Conservation (phyloP, 2,113 vertebrate species). For the Sinocyclocheilus maitianheensis region DNA sequence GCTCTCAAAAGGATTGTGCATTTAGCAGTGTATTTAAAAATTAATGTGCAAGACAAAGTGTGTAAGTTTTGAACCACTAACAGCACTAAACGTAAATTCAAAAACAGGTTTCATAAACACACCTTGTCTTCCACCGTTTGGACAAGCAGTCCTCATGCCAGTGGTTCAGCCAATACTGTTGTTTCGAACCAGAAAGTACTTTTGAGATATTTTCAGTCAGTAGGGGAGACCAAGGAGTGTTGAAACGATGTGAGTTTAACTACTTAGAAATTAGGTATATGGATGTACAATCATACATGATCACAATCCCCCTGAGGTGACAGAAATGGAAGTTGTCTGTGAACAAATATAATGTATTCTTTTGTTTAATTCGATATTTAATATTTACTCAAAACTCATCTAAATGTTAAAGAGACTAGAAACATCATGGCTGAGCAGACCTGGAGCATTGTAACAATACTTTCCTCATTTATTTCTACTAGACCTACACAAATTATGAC, state of each 20-base stretch:
- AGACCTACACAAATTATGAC: background rate
- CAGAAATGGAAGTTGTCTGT: background rate
- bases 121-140: background rate
- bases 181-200: background rate
- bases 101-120: background rate
- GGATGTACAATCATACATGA: background rate
- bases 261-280: too few relatives aligned
- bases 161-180: background rate
- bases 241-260: background rate
- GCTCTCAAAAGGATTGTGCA: slow-evolving; percentile 1
- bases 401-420: background rate
- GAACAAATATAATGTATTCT: background rate
- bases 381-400: background rate
- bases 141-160: background rate
- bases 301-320: background rate
- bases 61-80: background rate
- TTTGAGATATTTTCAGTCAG: background rate
- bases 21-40: slow-evolving; percentile 1
- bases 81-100: background rate
- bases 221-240: background rate
- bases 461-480: background rate
- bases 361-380: too few relatives aligned
- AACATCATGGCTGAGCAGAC: background rate
- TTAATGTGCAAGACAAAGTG: background rate
- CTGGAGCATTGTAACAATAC: background rate